A percentile compares a stretch with the other conserved stretches of the same genome.
phyloP scores from a whole-genome alignment of 2,888 invertebrate species.

The Tricholauxania praeusta region DNA sequence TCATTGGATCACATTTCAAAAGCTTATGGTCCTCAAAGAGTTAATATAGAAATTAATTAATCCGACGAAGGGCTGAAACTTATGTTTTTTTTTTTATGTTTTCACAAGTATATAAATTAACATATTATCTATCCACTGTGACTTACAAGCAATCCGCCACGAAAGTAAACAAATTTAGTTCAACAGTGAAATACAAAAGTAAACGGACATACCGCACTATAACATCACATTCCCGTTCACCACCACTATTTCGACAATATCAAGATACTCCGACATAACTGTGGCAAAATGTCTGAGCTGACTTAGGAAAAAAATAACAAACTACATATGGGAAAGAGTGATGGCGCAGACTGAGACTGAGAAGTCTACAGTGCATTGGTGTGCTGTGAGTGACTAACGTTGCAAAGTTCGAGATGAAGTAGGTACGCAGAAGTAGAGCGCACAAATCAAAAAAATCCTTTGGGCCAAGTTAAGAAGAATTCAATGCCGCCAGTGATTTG shows the following conservation, averaged over 20 bases:
- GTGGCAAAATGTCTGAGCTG: constrained; percentile 9
- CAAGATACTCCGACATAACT: background rate
- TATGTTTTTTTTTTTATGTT: no score
- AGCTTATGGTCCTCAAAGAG: no score
- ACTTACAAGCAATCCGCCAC: no score
- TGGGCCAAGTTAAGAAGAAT: constrained; percentile 65
- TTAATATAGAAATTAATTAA: no score
- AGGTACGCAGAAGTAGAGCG: constrained; percentile 40
- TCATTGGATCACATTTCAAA: no score
- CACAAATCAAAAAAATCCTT: constrained; percentile 65
- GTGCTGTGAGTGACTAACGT: constrained; percentile 48
- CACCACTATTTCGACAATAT: background rate
- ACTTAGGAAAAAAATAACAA: constrained; percentile 12
- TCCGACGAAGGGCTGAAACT: no score
- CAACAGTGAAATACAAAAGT: background rate
- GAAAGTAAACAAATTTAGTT: no score
- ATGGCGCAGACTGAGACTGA: constrained; percentile 17
- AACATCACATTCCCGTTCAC: background rate
- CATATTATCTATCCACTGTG: no score
- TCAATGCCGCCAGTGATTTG: constrained; percentile 59
- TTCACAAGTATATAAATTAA: no score
- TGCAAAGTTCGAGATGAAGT: constrained; percentile 41
- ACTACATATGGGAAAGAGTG: constrained; percentile 21
- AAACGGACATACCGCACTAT: background rate
- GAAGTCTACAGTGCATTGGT: constrained; percentile 26